A percentile compares a stretch with the other conserved stretches of the same genome.
Conservation (phyloP, 2,113 vertebrate genomes). For the Sander vitreus region DNA sequence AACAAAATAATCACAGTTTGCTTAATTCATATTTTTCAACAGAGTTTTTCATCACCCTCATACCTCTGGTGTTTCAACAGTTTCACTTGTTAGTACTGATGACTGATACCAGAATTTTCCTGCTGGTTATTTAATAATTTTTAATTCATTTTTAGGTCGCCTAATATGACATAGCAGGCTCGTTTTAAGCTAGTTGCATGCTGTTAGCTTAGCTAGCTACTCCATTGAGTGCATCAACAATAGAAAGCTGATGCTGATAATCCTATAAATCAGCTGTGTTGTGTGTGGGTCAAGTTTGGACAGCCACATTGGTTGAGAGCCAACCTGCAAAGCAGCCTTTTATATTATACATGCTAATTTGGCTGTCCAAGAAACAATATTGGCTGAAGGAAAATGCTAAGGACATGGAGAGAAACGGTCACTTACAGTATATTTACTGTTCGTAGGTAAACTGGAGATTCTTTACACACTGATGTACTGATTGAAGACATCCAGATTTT, state of each 20-base stretch:
- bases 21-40: no score
- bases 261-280: not conserved
- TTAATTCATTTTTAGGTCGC: not conserved
- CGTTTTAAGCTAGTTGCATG: no score
- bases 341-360: not conserved
- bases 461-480: not conserved
- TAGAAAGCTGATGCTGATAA: no score
- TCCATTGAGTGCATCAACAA: no score
- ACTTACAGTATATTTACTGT: not conserved
- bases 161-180: not conserved
- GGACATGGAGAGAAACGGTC: no score
- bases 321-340: conserved; percentile 10
- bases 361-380: not conserved
- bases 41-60: no score
- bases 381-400: not conserved
- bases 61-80: no score
- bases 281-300: conserved; percentile 6
- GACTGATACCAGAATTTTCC: no score
- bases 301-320: not conserved
- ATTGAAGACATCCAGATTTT: not conserved
- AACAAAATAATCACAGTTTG: no score
- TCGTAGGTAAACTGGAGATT: no score
- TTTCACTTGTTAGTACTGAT: not conserved
- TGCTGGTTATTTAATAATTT: not conserved
- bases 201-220: no score